phyloP scores from a whole-genome alignment of 1,140 invertebrate species.

The Ceratina japonica region DNA sequence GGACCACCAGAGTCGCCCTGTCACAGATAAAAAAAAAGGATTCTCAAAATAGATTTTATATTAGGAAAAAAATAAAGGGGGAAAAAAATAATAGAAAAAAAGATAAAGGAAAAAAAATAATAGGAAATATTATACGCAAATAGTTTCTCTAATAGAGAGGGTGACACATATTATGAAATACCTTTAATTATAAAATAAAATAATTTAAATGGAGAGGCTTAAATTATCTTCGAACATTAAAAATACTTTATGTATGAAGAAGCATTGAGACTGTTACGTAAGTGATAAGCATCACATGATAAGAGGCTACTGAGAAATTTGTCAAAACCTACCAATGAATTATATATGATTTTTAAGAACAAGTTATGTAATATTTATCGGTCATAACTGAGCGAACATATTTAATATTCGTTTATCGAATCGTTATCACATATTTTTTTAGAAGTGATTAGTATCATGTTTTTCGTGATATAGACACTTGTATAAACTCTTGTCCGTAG shows the following conservation, averaged over 20 bases:
- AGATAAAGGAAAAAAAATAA: no score
- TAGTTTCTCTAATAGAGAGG: neutral
- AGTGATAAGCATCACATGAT: neutral
- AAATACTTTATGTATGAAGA: neutral
- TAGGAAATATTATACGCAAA: neutral
- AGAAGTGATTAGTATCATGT: no score
- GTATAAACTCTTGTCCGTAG: no score
- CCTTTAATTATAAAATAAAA: no score
- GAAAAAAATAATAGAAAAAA: no score
- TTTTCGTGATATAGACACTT: no score
- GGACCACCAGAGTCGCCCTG: slow-evolving; percentile 85
- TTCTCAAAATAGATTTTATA: neutral
- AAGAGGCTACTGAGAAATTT: neutral
- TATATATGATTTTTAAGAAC: neutral
- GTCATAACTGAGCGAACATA: neutral
- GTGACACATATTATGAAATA: no score
- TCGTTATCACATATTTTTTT: no score
- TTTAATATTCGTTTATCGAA: neutral
- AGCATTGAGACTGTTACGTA: neutral
- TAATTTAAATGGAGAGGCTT: no score
- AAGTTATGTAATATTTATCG: neutral
- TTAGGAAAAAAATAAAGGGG: no score
- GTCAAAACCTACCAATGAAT: neutral
- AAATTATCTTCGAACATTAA: neutral
- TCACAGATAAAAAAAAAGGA: slow-evolving; percentile 26